Evolutionary conservation across 2,113 vertebrate species (phyloP), one percentile per base, ranked within the genome.

Genomic region (Nanorana parkeri): DNA sequence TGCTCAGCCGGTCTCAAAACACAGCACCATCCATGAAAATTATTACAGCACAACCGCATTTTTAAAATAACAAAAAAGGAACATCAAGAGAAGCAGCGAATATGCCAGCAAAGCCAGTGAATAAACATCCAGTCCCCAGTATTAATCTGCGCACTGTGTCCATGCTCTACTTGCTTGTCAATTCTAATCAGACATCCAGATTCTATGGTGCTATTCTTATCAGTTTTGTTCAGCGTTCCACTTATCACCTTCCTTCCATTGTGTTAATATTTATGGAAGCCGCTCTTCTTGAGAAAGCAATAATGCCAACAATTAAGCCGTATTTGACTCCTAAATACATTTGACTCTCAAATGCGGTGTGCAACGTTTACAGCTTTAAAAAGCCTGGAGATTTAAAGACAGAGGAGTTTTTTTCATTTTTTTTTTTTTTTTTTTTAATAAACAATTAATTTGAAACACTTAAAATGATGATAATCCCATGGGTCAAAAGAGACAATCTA

Each of bases 171-270:
- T 64, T 73, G 69, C 79, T 81, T 72, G 78, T 81, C 78, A 81
- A 81, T 81, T 81, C 69, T 81, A 81, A 81, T 81, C 68, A 81
- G 78, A 64, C 68, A 72, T 64, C 65, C 23, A 72, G 72, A 81
- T 81, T 64, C 67, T 64, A 65, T 64, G 41, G 79, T 72, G 71
- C 79, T 61, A 81, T 73, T 60, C 78, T 81, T 81, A 81, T 81
- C 78, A 81, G 79, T 81, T 81, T 58, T 74, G 79, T 63, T 81
- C 60, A 73, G 68, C 24, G 26, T 81, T 81, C 68, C 60, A 81
- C 79, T 81, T 81, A 81, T 81, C 79, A 81, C 69, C 79, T 81
- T 55, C 28, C 79, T 56, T 81, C 68, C 55, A 74, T 73, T 81
- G 68, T 65, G 79, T 65, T 81, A 74, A 81, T 81, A 81, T 81